phyloP scores from a whole-genome alignment of 1,140 invertebrate genomes.

The Sycophaga agraensis region DNA sequence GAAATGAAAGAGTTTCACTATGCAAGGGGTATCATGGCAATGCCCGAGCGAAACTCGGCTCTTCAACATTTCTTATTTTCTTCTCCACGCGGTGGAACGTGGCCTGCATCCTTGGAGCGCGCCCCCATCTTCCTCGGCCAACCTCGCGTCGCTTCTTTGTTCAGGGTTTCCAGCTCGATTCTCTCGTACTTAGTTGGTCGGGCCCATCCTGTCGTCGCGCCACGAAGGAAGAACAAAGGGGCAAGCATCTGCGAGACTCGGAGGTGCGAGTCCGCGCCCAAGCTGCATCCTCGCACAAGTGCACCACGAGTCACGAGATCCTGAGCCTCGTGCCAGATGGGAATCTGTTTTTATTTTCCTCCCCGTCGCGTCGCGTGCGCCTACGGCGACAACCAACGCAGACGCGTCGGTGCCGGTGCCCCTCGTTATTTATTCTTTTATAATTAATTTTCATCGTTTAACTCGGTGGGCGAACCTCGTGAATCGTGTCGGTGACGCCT shows the following conservation, averaged over 20 bases:
- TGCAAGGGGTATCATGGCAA: constrained; percentile 27
- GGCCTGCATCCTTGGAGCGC: constrained; percentile 15
- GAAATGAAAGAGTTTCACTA: constrained; percentile 26
- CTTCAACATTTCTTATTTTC: constrained; percentile 28
- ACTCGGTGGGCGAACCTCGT: too few relatives aligned
- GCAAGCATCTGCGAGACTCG: constrained; percentile 13
- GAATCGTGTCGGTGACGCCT: too few relatives aligned
- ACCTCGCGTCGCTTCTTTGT: constrained; percentile 12
- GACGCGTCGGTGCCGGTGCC: too few relatives aligned
- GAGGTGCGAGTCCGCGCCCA: background rate
- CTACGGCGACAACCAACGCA: too few relatives aligned
- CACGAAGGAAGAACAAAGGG: constrained; percentile 15
- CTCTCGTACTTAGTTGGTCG: constrained; percentile 24
- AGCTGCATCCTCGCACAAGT: too few relatives aligned
- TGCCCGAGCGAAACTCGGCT: constrained; percentile 20
- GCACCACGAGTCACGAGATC: too few relatives aligned
- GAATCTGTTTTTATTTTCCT: too few relatives aligned
- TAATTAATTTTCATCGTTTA: too few relatives aligned
- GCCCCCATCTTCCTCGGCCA: background rate
- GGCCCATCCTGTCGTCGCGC: constrained; percentile 6
- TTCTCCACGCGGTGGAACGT: constrained; percentile 18
- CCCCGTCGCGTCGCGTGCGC: too few relatives aligned
- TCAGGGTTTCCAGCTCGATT: constrained; percentile 27
- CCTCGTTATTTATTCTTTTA: too few relatives aligned
- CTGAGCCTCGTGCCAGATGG: too few relatives aligned